Base-by-base conservation (phyloP, 37 sponge, comb jelly and placozoan genomes). In the Halisarca cf. caerulea region DNA sequence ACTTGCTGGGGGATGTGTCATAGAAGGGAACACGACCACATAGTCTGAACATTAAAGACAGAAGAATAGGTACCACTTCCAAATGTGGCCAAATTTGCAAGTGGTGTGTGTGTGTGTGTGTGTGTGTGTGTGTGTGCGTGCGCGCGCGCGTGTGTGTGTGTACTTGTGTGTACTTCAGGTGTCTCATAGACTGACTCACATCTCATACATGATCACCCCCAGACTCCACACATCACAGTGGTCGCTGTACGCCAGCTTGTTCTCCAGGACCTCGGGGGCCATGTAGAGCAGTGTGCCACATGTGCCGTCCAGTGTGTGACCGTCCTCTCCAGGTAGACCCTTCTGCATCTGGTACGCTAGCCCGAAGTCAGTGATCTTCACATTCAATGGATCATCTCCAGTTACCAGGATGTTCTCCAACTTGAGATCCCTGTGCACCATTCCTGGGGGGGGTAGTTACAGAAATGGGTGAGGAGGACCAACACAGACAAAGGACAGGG, bases 181-280 rank as follows among this genome's bases (percentile, higher is more conserved):
- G n/a, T n/a, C n/a, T n/a, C 58, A 57, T 25, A 2, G 17, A 43
- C 59, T n/a, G 27, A 92, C 98, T 92, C 44, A 97, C 98, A 98
- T 70, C 24, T 78, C 72, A 54, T 96, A 98, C 95, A 98, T 94
- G 69, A 98, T 92, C 66, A 98, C 97, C 21, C 99, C 99, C 27
- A 96, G 85, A 47, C 95, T 94, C 99, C 99, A 98, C 7, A 98
- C 89, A 77, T 98, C 99, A 82, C 99, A 98, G 66, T 88, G 87
- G 54, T 94, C 86, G 34, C 92, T 94, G 59, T 98, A 98, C 28
- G 87, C 93, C 15, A 93, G 83, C 35, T 85, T 83, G 86, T 88
- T 98, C 41, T 77, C 83, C 57, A 98, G 39, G 5, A 98, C 93
- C 84, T 98, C 99, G 14, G 99, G 99, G 23, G 99, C 99, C 97